Percentiles rank a stretch among this genome's conserved stretches.
These are phyloP conservation scores for Agapornis canus DNA, from an alignment of 2,797 vertebrate species.

Conservation along the genomic window DNA sequence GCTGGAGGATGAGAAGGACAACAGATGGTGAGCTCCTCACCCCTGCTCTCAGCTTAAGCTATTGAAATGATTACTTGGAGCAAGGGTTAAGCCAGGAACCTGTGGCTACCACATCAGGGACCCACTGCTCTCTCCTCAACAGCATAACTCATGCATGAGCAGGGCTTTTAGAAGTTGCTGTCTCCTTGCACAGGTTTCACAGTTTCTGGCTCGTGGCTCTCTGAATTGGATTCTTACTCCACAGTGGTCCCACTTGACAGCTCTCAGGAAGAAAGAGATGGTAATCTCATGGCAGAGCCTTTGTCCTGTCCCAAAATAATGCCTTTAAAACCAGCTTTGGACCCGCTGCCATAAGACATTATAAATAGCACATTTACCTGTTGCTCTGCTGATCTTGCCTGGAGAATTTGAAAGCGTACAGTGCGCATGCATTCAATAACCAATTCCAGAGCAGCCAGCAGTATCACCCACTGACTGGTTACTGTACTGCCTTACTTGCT, in stretches of 20 bases:
- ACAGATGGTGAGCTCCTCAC: neutral
- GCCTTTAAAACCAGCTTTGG: neutral
- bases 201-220: neutral
- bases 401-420: neutral
- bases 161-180: neutral
- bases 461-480: rapidly evolving
- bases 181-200: neutral
- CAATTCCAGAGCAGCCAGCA: neutral
- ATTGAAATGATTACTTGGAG: neutral
- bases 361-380: neutral
- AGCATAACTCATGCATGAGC: rapidly evolving
- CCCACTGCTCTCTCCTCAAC: neutral
- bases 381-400: neutral
- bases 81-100: neutral
- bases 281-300: neutral
- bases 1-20: neutral
- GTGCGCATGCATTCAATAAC: neutral
- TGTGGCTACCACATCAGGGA: neutral
- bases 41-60: too few relatives aligned
- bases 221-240: neutral
- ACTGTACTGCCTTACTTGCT: neutral
- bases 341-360: neutral
- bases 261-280: neutral
- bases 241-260: neutral
- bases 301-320: neutral